Conservation (phyloP, 1,140 invertebrate genomes). For the Choristoneura fumiferana region DNA sequence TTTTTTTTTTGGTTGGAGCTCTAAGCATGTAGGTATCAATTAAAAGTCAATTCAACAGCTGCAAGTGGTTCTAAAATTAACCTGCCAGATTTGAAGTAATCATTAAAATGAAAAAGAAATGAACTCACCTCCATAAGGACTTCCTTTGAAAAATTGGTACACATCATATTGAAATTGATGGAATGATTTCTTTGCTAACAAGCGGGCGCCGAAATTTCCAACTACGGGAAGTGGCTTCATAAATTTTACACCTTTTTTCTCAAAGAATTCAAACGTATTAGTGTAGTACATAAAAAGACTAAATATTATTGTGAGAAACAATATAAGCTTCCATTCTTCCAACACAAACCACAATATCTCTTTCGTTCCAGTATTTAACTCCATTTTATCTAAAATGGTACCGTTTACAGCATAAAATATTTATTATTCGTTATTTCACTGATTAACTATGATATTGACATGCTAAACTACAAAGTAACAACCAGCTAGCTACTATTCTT, state of each 20-base stretch:
- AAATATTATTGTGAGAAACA: slow-evolving; percentile 50
- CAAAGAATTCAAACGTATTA: slow-evolving; percentile 61
- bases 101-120: background rate
- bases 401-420: too few species aligned
- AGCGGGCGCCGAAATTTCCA: slow-evolving; percentile 63
- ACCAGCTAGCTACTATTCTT: too few species aligned
- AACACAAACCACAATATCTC: slow-evolving; percentile 44
- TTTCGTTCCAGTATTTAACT: slow-evolving; percentile 38
- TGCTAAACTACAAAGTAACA: background rate
- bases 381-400: slow-evolving; percentile 23
- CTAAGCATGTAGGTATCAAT: too few species aligned
- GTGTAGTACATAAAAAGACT: slow-evolving; percentile 66
- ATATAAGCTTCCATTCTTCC: slow-evolving; percentile 59
- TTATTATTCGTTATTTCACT: too few species aligned
- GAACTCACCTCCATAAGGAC: slow-evolving; percentile 69
- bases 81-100: background rate
- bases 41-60: background rate
- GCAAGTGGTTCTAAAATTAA: background rate
- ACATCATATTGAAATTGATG: slow-evolving; percentile 67
- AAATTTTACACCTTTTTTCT: slow-evolving; percentile 61
- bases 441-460: background rate
- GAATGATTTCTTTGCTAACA: slow-evolving; percentile 64
- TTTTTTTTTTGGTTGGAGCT: too few species aligned
- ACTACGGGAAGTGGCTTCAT: slow-evolving; percentile 65
- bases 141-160: slow-evolving; percentile 70